Conservation (phyloP, 2,888 invertebrate species). For the Dyspetes luteomarginatus region DNA sequence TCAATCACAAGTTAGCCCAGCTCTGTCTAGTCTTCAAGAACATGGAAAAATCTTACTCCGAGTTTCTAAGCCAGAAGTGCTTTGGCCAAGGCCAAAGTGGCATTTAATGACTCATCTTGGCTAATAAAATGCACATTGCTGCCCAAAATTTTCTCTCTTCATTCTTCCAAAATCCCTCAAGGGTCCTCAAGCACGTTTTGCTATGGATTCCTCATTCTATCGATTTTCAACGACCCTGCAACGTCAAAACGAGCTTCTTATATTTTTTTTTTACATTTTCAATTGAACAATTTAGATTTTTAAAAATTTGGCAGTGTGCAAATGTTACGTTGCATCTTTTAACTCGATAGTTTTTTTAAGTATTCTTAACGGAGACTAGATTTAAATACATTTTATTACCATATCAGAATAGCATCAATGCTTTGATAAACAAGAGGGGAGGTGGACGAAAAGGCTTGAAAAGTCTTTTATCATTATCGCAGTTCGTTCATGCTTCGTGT, state of each 20-base stretch:
- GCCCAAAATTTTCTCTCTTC: constrained; percentile 21
- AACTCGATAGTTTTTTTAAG: not conserved
- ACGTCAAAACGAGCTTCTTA: too few relatives aligned
- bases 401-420: constrained; percentile 6
- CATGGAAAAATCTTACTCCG: constrained; percentile 67
- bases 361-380: not conserved
- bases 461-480: constrained; percentile 52
- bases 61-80: constrained; percentile 4
- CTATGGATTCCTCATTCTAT: too few relatives aligned
- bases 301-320: too few relatives aligned
- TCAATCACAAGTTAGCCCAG: constrained; percentile 63
- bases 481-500: constrained; percentile 13
- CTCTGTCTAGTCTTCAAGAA: constrained; percentile 51
- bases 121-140: constrained; percentile 14
- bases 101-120: constrained; percentile 66
- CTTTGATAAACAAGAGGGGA: constrained; percentile 27
- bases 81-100: constrained; percentile 63
- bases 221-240: too few relatives aligned
- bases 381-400: not conserved
- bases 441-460: constrained; percentile 16
- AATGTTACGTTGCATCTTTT: too few relatives aligned
- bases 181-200: constrained; percentile 32
- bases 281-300: too few relatives aligned
- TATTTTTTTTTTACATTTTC: not conserved
- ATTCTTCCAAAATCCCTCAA: constrained; percentile 16